These are phyloP conservation scores for Ceuthmochares aereus DNA, from an alignment of 2,113 vertebrate genomes.

Conservation along the genomic window DNA sequence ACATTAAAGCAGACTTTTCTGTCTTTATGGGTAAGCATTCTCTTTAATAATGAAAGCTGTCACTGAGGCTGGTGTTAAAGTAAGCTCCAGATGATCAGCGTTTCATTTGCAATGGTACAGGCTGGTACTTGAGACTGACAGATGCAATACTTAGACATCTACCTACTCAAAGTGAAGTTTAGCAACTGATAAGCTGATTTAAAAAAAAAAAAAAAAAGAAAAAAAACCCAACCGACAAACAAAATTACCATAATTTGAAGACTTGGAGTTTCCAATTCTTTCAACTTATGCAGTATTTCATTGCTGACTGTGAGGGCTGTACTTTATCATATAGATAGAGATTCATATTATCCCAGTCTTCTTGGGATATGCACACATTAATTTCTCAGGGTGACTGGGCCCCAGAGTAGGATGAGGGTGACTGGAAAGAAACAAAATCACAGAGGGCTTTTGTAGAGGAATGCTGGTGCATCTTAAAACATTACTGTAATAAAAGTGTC, in stretches of 20 bases:
- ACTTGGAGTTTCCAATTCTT: not conserved
- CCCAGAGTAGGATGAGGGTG: not conserved
- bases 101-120: not conserved
- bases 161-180: not conserved
- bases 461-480: not conserved
- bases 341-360: not conserved
- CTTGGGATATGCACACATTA: not conserved
- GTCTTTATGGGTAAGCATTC: slow-evolving; percentile 21
- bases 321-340: not conserved
- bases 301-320: not conserved
- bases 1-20: slow-evolving; percentile 29
- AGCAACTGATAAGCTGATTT: not conserved
- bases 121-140: not conserved
- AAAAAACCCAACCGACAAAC: not conserved
- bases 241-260: not conserved
- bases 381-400: not conserved
- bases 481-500: not conserved
- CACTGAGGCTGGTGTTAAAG: not conserved
- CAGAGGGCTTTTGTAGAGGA: not conserved
- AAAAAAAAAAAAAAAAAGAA: not conserved
- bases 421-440: not conserved
- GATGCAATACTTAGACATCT: not conserved
- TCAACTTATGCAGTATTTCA: not conserved
- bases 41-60: slow-evolving; percentile 67
- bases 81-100: not conserved